These are phyloP conservation scores for Melanotaenia nigrans DNA, from an alignment of 2,797 vertebrate species.

Conservation along the genomic window DNA sequence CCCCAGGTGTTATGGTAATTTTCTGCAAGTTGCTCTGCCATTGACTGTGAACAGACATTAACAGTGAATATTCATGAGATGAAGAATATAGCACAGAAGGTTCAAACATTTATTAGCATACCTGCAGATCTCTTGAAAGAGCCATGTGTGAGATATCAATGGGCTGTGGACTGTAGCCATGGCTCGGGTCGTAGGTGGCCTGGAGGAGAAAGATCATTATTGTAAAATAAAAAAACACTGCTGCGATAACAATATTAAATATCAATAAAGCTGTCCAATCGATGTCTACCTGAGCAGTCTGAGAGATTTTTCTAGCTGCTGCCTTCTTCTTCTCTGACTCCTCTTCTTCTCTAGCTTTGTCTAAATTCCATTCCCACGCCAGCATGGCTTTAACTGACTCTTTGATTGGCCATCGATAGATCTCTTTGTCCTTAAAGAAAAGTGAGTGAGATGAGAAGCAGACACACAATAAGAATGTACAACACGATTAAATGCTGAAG, in stretches of 20 bases:
- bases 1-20: conserved; percentile 99
- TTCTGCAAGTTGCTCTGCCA: conserved; percentile 95
- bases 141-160: conserved; percentile 89
- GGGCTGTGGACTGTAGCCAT: conserved; percentile 93
- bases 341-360: conserved; percentile 93
- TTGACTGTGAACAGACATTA: conserved; percentile 83
- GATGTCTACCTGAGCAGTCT: conserved; percentile 88
- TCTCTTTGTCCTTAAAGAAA: conserved; percentile 92
- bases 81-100: background rate
- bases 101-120: conserved; percentile 47
- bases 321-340: conserved; percentile 90
- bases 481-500: background rate
- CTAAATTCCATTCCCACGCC: conserved; percentile 96
- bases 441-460: conserved; percentile 8
- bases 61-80: conserved; percentile 20
- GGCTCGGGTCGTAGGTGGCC: conserved; percentile 91
- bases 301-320: conserved; percentile 89
- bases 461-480: background rate
- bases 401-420: conserved; percentile 97
- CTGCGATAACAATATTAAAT: background rate
- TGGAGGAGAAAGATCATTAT: conserved; percentile 47
- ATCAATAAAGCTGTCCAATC: background rate
- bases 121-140: conserved; percentile 93
- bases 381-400: conserved; percentile 96
- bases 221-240: background rate